Evolutionary conservation across 2,113 vertebrate species (phyloP), one percentile per base, ranked within the genome.

Genomic region (Girardinichthys multiradiatus): DNA sequence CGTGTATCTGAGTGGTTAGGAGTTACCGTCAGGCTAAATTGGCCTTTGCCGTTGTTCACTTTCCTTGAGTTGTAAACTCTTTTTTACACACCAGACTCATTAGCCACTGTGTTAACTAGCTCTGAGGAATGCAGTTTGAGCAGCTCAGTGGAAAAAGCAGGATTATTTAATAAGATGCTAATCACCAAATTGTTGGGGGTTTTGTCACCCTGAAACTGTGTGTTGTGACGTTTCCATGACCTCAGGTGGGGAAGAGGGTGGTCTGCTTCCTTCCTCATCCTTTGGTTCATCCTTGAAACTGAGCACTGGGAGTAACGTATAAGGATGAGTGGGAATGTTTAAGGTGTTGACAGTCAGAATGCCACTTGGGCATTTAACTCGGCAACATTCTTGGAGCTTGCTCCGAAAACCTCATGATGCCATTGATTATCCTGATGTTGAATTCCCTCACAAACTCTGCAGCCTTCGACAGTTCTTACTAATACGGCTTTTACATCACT

Each of bases 81-180:
- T 92, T 94, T 54, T 93, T 92, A 90, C 89, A 89, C 86, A 64
- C 81, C 84, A 77, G 79, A 82, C 83, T 92, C 91, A 92, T 95
- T 94, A 93, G 91, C 64, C 72, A 19, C 42, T 24, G 81, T 74
- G 90, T 89, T 92, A 94, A 93, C 90, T 90, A 92, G 91, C 89
- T 79, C 87, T 13, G 63, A 88, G 92, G 93, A 94, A 94, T 94
- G 92, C 70, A 72, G 85, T 74, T 54, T 86, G 87, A 90, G 91
- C 84, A 76, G 85, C 88, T 87, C 90, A 89, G 87, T 94, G 94
- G 94, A 94, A 94, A 95, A 95, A 94, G 80, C 90, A 81, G 75
- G 94, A 93, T 92, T 94, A 93, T 87, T 95, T 94, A 93, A 95
- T 87, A 91, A 93, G 93, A 90, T 63, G 84, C 82, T 85, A 93